phyloP scores from a whole-genome alignment of 92 coral and sea anemone genomes.

The Heliopora coerulea region DNA sequence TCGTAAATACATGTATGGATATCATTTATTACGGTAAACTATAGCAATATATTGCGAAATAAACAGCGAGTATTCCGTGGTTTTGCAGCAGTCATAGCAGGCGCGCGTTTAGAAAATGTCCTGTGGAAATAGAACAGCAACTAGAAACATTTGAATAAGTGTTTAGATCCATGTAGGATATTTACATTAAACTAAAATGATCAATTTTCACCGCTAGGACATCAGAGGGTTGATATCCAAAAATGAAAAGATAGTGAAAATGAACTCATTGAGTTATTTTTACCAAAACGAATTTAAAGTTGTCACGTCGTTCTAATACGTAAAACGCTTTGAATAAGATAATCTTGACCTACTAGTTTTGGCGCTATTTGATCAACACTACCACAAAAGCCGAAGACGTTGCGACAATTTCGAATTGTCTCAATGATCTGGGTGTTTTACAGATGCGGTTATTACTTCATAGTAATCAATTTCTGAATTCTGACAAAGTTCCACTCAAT shows the following conservation, averaged over 20 bases:
- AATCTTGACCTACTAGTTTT: background rate
- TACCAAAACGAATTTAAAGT: too few relatives aligned
- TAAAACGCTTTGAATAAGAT: background rate
- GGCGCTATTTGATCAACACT: slow-evolving; percentile 5
- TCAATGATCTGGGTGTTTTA: too few relatives aligned
- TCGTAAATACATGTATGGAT: too few relatives aligned
- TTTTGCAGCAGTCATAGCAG: background rate
- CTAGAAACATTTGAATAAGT: background rate
- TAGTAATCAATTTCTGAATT: background rate
- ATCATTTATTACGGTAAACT: too few relatives aligned
- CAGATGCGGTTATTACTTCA: too few relatives aligned
- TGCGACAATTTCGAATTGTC: too few relatives aligned
- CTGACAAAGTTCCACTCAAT: background rate
- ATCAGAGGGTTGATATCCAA: too few relatives aligned
- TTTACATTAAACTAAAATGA: background rate
- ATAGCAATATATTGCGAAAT: background rate
- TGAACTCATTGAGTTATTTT: too few relatives aligned
- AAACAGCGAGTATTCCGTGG: background rate
- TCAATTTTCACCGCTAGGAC: background rate
- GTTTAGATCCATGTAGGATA: background rate
- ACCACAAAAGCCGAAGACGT: too few relatives aligned
- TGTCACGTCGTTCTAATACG: too few relatives aligned
- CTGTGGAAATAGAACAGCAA: background rate
- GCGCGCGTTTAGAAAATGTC: background rate
- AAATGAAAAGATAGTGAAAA: too few relatives aligned